phyloP scores from a whole-genome alignment of 2,113 vertebrate genomes.

The Pangasianodon hypophthalmus region DNA sequence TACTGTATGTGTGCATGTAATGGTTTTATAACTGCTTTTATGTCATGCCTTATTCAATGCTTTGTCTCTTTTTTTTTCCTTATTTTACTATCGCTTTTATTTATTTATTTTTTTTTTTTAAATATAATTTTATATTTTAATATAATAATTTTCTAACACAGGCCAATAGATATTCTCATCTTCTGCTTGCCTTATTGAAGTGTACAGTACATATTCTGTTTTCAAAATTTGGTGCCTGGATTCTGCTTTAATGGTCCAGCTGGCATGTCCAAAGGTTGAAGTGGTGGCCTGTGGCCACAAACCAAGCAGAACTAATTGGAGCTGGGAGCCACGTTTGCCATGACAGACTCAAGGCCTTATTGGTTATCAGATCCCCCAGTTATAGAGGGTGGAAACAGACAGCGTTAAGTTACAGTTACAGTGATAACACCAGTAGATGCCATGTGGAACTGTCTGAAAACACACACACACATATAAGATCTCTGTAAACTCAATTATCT shows the following conservation, averaged over 20 bases:
- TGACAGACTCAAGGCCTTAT: conserved; percentile 29
- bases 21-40: not conserved
- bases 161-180: not conserved
- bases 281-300: conserved; percentile 24
- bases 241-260: conserved; percentile 20
- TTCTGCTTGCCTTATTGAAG: not conserved
- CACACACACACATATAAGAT: conserved; percentile 5
- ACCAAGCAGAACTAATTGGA: conserved; percentile 55
- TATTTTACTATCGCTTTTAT: not conserved
- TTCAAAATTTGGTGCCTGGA: conserved; percentile 13
- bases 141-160: not conserved
- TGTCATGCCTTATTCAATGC: not conserved
- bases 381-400: conserved; percentile 50
- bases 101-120: not conserved
- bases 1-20: not conserved
- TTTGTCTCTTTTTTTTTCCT: not conserved
- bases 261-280: conserved; percentile 31
- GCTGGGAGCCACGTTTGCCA: conserved; percentile 7
- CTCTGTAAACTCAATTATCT: conserved; percentile 50
- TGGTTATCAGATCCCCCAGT: conserved; percentile 55
- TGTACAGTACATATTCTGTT: not conserved
- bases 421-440: conserved; percentile 24
- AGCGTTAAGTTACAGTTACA: conserved; percentile 51
- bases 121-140: too few relatives aligned
- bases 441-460: not conserved